These are phyloP conservation scores for Axinella damicornis DNA, from an alignment of 37 sponge, comb jelly and placozoan genomes.

Conservation along the genomic window DNA sequence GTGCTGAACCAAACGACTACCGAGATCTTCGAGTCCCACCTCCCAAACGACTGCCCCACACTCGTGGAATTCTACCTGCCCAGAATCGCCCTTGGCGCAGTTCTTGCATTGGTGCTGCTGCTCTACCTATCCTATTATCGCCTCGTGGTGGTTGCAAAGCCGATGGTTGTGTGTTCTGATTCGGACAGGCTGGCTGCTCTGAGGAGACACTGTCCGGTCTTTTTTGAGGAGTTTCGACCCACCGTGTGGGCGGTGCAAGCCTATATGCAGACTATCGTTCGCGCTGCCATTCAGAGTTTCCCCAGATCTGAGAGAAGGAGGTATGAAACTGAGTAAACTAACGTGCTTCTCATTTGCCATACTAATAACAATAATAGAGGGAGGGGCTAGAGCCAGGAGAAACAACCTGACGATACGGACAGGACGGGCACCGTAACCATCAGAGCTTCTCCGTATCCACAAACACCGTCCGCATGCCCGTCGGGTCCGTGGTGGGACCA, in stretches of 20 bases:
- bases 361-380: too few relatives aligned
- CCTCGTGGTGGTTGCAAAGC: slow-evolving; percentile 13
- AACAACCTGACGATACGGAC: too few relatives aligned
- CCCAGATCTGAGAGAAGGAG: slow-evolving; percentile 32
- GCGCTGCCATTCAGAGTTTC: slow-evolving; percentile 40
- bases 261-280: slow-evolving; percentile 64
- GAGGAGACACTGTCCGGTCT: slow-evolving; percentile 46
- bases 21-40: too few relatives aligned
- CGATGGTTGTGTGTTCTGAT: slow-evolving; percentile 55
- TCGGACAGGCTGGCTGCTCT: slow-evolving; percentile 5
- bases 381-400: too few relatives aligned
- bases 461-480: too few relatives aligned
- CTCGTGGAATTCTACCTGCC: not conserved
- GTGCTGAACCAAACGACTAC: too few relatives aligned
- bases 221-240: slow-evolving; percentile 57
- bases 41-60: too few relatives aligned
- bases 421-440: too few relatives aligned
- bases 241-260: slow-evolving; percentile 69
- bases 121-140: slow-evolving; percentile 56
- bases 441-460: too few relatives aligned
- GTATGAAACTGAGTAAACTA: not conserved
- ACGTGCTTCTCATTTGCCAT: too few relatives aligned
- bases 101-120: not conserved
- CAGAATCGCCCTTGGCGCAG: not conserved
- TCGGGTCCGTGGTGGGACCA: too few relatives aligned